phyloP scores from a whole-genome alignment of 2,797 vertebrate genomes.

The Typhlichthys subterraneus region DNA sequence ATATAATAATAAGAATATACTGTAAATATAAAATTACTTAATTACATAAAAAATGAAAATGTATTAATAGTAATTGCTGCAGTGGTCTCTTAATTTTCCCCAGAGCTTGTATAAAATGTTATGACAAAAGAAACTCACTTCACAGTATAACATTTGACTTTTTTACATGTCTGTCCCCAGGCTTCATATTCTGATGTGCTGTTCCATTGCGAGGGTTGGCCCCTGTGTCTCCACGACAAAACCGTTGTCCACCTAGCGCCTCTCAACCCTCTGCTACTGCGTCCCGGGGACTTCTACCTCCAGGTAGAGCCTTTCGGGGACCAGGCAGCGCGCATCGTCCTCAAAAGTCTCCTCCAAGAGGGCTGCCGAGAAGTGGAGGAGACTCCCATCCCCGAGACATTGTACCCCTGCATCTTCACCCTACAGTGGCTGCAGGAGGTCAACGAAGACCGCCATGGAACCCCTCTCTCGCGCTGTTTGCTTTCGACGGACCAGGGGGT shows the following conservation, averaged over 20 bases:
- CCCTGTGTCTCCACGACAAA: constrained; percentile 83
- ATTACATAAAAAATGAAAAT: too few species aligned
- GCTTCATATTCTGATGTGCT: constrained; percentile 80
- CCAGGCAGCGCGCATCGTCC: constrained; percentile 73
- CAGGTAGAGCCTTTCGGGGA: constrained; percentile 80
- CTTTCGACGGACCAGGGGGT: constrained; percentile 82
- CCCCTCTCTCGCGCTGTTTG: constrained; percentile 79
- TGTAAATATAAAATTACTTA: too few species aligned
- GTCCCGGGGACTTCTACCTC: constrained; percentile 88
- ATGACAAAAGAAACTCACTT: too few species aligned
- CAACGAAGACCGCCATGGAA: constrained; percentile 70
- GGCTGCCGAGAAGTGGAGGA: constrained; percentile 76
- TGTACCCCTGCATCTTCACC: constrained; percentile 83
- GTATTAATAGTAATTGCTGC: too few species aligned
- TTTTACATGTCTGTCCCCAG: constrained; percentile 56
- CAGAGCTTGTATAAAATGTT: too few species aligned
- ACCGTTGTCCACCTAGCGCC: constrained; percentile 85
- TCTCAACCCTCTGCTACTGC: constrained; percentile 80
- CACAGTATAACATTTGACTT: neutral
- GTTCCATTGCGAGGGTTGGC: constrained; percentile 89
- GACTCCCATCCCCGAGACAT: constrained; percentile 74
- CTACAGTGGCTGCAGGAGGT: constrained; percentile 80
- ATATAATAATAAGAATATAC: neutral
- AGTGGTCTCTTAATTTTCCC: too few species aligned
- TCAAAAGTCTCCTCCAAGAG: constrained; percentile 84